Evolutionary conservation across 2,797 vertebrate genomes (phyloP).

Genomic region (Peromyscus attwateri): DNA sequence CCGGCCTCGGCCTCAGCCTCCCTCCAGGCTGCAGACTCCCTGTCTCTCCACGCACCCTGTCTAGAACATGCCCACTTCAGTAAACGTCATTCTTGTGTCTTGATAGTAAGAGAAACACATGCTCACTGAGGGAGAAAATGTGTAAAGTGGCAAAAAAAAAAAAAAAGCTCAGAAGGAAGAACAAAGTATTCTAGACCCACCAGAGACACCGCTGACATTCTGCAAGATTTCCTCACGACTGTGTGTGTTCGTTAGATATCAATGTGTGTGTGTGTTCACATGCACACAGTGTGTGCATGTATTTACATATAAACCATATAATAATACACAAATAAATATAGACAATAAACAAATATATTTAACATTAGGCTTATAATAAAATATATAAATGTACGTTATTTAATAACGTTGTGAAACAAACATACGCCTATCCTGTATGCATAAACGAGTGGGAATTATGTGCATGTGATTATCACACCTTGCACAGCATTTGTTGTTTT

Average conservation of each 20-base stretch:
- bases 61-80: background rate
- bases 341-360: background rate
- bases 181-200: background rate
- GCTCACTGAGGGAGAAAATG: background rate
- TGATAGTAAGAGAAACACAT: background rate
- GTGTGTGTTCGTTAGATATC: background rate
- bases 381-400: background rate
- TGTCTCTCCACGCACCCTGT: background rate
- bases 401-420: background rate
- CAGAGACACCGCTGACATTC: background rate
- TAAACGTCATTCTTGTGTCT: constrained; percentile 21
- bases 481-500: background rate
- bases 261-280: background rate
- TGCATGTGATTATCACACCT: background rate
- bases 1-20: background rate
- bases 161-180: background rate
- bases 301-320: background rate
- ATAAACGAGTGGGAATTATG: background rate
- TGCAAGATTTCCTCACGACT: background rate
- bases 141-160: background rate
- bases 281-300: background rate
- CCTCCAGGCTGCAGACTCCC: background rate
- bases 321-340: background rate
- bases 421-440: background rate
- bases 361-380: background rate